Evolutionary conservation across 2,113 vertebrate species (phyloP), one percentile per base, ranked within the genome.

Genomic region (Chaetura pelagica): DNA sequence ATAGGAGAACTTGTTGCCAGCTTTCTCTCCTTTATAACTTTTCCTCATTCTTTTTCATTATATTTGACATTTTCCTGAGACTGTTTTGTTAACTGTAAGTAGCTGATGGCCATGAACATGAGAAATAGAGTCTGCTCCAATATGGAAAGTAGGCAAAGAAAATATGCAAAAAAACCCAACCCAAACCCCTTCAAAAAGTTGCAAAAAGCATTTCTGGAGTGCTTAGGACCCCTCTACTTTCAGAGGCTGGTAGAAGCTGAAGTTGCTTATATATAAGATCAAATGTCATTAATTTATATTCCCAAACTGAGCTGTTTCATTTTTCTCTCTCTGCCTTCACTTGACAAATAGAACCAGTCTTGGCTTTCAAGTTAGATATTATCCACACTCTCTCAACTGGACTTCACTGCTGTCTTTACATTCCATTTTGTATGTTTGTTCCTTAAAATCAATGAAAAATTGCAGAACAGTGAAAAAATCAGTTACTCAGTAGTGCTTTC

Each of bases 21-120:
- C 13, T 91, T 95, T 69, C 52, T 94, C 69, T 66, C 68, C 52
- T 89, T 62, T 62, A 44, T 61, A 88, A 63, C 52, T 96, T 89
- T 94, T 69, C 73, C 40, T 68, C 48, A 78, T 93, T 89, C 40
- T 86, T 95, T 96, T 94, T 78, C 71, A 92, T 94, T 87, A 30
- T 38, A 16, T 49, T 89, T 94, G 81, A 88, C 51, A 18, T 86
- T 91, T 93, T 94, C 69, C 89, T 42, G 61, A 89, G 89, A 84
- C 91, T 80, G 27, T 42, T 82, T 90, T 35, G 7, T 51, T 72
- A 82, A 58, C 24, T 85, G 8, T 12, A 74, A 87, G 52, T 63
- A 80, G 62, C 32, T 73, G 79, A 77, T 58, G 46, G 58, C 7
- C 23, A 52, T 18, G 75, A 87, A 44, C 30, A 75, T 52, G 68